Evolutionary conservation across 2,113 vertebrate genomes (phyloP), one percentile per base, ranked within the genome.

Genomic region (Sinocyclocheilus anshuiensis): DNA sequence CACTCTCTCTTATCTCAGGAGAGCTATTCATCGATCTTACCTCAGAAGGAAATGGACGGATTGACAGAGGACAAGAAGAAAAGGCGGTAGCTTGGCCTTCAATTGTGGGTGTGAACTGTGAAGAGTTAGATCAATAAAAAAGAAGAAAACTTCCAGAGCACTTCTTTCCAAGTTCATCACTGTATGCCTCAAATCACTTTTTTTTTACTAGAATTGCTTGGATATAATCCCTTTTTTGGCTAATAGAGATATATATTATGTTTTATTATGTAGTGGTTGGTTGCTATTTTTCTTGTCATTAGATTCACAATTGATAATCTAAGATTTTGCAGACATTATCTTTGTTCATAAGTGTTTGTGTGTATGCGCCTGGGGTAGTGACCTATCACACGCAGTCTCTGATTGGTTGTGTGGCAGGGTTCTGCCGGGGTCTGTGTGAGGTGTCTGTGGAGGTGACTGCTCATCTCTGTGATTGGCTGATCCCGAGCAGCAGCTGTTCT

Each of bases 401-500:
- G 76, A 85, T 57, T 79, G 76, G 76, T 76, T 79, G 61, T 79
- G 61, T 85, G 84, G 33, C 76, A 85, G 82, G 65, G 84, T n/a
- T 50, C 20, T 29, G 84, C 12, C 61, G 15, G 55, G 77, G 26
- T 81, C 16, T 85, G 29, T 77, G 71, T 84, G 83, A 63, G 71
- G 45, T 81, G 87, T 85, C 78, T 83, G 79, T 79, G 71, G 36
- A 74, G 65, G 87, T 84, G 87, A 81, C 57, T 65, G 81, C 81
- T 69, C 63, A 45, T 85, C 76, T 69, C 76, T 79, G 76, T 57
- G 84, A 79, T 20, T 82, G 63, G 84, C 26, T 59, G 81, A 77
- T 77, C 65, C 63, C 86, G 77, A 53, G 81, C 57, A 84, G 86
- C 86, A 88, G 59, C 84, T 88, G 89, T 77, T 88, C 36, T 69